phyloP scores from a whole-genome alignment of 2,888 invertebrate genomes.

The Drosophila lutescens region DNA sequence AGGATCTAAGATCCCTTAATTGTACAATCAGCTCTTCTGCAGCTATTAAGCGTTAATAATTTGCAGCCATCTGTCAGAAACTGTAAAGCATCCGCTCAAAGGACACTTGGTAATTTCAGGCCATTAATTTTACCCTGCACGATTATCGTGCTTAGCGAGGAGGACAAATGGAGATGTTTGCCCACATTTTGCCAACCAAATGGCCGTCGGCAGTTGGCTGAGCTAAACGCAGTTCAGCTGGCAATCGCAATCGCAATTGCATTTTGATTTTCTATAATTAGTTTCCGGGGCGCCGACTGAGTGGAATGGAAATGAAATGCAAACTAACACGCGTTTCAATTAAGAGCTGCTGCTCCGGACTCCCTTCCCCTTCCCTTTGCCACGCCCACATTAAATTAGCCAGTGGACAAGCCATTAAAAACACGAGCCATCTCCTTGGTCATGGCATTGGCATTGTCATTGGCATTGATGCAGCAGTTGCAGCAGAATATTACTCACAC shows the following conservation, averaged over 20 bases:
- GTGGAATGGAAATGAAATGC: slow-evolving; percentile 15
- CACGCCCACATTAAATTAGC: slow-evolving; percentile 51
- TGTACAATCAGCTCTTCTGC: not conserved
- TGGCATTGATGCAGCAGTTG: slow-evolving; percentile 55
- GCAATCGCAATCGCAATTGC: slow-evolving; percentile 26
- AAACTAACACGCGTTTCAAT: slow-evolving; percentile 54
- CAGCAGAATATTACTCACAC: slow-evolving; percentile 49
- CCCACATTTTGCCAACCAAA: not conserved
- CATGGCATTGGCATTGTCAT: slow-evolving; percentile 55
- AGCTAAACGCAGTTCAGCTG: slow-evolving; percentile 15
- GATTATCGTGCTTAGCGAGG: slow-evolving; percentile 18
- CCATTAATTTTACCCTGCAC: slow-evolving; percentile 11
- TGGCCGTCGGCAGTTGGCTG: slow-evolving; percentile 21
- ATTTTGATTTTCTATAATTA: slow-evolving; percentile 54
- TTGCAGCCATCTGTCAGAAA: not conserved
- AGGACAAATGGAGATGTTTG: slow-evolving; percentile 9
- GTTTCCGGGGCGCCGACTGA: slow-evolving; percentile 17
- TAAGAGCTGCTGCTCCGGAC: slow-evolving; percentile 10
- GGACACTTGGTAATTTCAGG: slow-evolving; percentile 9
- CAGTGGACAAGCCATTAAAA: slow-evolving; percentile 45
- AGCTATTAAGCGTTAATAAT: not conserved
- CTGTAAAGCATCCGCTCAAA: not conserved
- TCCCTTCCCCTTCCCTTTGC: too few relatives aligned
- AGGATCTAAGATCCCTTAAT: not conserved
- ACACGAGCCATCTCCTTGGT: slow-evolving; percentile 15